These are phyloP conservation scores for Spinus olivaceus DNA, from an alignment of 2,797 vertebrate species.

Conservation along the genomic window DNA sequence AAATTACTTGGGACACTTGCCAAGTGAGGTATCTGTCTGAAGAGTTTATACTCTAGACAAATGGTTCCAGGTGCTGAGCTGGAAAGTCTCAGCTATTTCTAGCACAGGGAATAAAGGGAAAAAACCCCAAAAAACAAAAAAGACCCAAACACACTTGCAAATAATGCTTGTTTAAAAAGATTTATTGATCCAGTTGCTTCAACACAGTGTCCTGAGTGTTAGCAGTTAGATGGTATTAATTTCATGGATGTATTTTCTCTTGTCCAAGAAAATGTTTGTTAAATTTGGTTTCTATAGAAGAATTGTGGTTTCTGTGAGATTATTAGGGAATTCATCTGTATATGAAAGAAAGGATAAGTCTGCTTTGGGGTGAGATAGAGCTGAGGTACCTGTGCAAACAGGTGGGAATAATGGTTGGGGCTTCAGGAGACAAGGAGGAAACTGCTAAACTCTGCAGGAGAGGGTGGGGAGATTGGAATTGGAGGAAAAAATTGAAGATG, in stretches of 20 bases:
- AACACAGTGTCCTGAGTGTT: not conserved
- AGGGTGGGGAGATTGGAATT: not conserved
- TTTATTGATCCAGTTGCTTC: not conserved
- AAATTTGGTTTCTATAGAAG: not conserved
- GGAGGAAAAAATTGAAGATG: not conserved
- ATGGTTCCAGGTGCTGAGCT: not conserved
- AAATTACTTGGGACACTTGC: not conserved
- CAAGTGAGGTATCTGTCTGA: not conserved
- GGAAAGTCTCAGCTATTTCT: not conserved
- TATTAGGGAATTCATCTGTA: not conserved
- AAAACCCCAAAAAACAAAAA: fast-evolving
- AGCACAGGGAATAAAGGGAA: not conserved
- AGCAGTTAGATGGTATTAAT: not conserved
- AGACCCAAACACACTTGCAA: not conserved
- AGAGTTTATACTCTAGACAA: not conserved
- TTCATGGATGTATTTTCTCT: not conserved
- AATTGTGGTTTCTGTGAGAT: not conserved
- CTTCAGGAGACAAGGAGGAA: not conserved
- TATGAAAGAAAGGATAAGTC: not conserved
- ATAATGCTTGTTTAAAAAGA: not conserved
- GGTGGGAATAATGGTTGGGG: not conserved
- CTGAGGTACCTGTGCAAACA: not conserved
- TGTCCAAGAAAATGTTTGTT: not conserved
- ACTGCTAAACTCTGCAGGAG: not conserved
- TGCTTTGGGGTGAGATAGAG: not conserved